phyloP scores from a whole-genome alignment of 2,797 vertebrate genomes.

The Brachyrhaphis roseni region DNA sequence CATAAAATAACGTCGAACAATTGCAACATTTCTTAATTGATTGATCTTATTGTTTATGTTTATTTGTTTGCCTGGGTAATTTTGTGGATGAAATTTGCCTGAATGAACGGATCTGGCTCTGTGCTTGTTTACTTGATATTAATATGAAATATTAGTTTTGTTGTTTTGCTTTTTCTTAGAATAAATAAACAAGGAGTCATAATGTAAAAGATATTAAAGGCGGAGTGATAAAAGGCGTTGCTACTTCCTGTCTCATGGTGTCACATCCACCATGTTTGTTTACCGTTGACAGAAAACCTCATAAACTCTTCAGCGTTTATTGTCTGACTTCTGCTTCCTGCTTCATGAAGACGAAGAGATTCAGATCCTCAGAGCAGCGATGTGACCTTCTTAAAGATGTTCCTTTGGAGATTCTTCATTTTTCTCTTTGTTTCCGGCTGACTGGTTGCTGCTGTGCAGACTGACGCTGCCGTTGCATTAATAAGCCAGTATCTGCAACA shows the following conservation, averaged over 20 bases:
- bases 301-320: background rate
- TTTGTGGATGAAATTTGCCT: background rate
- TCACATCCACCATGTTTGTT: background rate
- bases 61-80: background rate
- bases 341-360: background rate
- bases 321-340: background rate
- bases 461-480: background rate
- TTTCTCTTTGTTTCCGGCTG: background rate
- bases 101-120: background rate
- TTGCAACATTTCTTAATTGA: no score
- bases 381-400: no score
- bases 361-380: background rate
- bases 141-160: background rate
- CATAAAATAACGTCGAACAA: no score
- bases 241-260: background rate
- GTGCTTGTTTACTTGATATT: background rate
- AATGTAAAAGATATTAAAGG: background rate
- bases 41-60: background rate
- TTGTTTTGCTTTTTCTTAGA: background rate
- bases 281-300: background rate
- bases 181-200: background rate
- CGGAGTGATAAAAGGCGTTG: background rate
- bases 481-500: background rate
- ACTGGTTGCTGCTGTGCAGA: background rate
- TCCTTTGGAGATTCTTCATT: background rate